These are phyloP conservation scores for Lagopus muta DNA, from an alignment of 2,113 vertebrate species.

Conservation along the genomic window DNA sequence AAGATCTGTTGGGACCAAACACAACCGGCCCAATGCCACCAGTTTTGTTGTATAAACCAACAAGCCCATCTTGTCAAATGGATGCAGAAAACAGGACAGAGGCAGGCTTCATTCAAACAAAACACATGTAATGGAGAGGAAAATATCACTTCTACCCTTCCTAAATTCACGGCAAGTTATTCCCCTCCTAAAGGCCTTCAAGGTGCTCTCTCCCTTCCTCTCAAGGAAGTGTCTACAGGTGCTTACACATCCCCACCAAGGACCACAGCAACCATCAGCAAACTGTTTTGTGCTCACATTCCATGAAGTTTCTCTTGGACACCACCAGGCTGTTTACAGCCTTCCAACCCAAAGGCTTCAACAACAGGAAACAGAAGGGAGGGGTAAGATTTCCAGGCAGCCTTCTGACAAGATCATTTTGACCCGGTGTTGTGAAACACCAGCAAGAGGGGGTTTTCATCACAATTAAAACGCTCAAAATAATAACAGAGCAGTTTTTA, in stretches of 20 bases:
- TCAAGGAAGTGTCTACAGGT: slow-evolving; percentile 31
- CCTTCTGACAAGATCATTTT: slow-evolving; percentile 59
- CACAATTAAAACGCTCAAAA: slow-evolving; percentile 51
- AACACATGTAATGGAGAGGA: background rate
- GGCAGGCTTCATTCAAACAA: slow-evolving; percentile 3
- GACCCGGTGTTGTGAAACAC: slow-evolving; percentile 61
- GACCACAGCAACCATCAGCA: slow-evolving; percentile 7
- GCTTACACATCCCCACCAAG: slow-evolving; percentile 7
- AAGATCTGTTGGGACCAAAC: background rate
- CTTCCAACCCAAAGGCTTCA: slow-evolving; percentile 57
- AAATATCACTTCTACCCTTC: background rate
- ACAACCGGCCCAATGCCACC: background rate
- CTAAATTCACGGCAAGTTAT: slow-evolving; percentile 5
- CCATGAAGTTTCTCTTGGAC: slow-evolving; percentile 26
- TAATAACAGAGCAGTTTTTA: slow-evolving; percentile 46
- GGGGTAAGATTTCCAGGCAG: slow-evolving; percentile 66
- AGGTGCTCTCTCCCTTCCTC: slow-evolving; percentile 5
- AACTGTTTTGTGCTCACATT: slow-evolving; percentile 48
- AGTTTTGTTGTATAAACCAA: background rate
- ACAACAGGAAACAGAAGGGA: slow-evolving; percentile 71
- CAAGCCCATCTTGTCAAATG: background rate
- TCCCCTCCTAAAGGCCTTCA: slow-evolving; percentile 46
- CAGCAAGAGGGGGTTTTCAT: slow-evolving; percentile 58
- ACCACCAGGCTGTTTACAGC: slow-evolving; percentile 51
- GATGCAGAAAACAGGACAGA: background rate